phyloP scores from a whole-genome alignment of 2,888 invertebrate genomes.

The Dioctria linearis region DNA sequence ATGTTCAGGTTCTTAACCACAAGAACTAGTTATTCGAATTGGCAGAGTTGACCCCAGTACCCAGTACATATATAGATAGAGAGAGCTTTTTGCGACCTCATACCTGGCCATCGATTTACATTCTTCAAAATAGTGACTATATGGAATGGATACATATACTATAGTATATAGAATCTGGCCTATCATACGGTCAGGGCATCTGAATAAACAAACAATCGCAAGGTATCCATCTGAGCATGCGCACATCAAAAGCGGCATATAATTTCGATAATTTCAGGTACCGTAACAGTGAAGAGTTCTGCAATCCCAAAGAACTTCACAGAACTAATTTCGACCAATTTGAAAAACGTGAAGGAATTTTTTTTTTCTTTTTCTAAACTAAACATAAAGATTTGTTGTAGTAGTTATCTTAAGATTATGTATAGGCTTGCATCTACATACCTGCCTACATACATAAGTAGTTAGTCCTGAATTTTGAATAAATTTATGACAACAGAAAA shows the following conservation, averaged over 20 bases:
- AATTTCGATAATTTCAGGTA: conserved; percentile 48
- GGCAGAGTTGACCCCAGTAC: conserved; percentile 33
- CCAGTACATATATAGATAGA: not conserved
- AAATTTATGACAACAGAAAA: conserved; percentile 41
- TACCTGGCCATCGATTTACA: conserved; percentile 33
- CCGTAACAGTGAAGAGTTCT: conserved; percentile 43
- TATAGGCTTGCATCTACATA: too few relatives aligned
- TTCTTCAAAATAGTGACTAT: conserved; percentile 7
- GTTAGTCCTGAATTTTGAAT: conserved; percentile 33
- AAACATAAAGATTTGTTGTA: not conserved
- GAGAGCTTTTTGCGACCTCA: conserved; percentile 9
- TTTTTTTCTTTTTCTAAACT: conserved; percentile 15
- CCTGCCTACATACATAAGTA: not conserved
- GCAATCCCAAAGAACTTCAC: not conserved
- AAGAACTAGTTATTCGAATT: conserved; percentile 26
- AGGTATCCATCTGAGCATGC: conserved; percentile 32
- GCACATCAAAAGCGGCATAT: conserved; percentile 36
- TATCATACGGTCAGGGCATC: conserved; percentile 19
- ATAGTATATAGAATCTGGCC: not conserved
- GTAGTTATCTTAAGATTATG: too few relatives aligned
- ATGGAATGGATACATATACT: not conserved
- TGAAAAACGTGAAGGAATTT: conserved; percentile 40
- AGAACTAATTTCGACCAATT: conserved; percentile 39
- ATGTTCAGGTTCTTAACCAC: conserved; percentile 32
- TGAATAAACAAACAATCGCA: conserved; percentile 39